Percentiles rank a stretch among this genome's conserved stretches.
These are phyloP conservation scores for Scopus umbretta DNA, from an alignment of 2,113 vertebrate genomes.

Conservation along the genomic window DNA sequence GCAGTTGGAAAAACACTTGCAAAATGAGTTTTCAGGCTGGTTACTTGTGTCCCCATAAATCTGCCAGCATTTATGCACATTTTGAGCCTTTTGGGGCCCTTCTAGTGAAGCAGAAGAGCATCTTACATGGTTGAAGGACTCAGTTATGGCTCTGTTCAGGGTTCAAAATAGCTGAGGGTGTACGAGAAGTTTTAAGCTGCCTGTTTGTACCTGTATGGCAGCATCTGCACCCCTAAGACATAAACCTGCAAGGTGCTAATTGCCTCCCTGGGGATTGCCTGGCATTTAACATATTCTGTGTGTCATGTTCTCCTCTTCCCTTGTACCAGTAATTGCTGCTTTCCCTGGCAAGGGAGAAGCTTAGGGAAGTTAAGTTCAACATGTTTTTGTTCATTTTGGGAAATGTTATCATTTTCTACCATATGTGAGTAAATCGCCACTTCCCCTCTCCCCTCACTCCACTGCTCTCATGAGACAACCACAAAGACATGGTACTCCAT, in stretches of 20 bases:
- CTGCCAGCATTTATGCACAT: slow-evolving; percentile 2
- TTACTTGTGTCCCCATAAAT: slow-evolving; percentile 5
- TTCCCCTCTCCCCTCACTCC: neutral
- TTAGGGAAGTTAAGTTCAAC: neutral
- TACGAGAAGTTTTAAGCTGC: neutral
- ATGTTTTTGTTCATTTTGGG: neutral
- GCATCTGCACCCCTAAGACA: neutral
- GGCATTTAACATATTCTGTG: neutral
- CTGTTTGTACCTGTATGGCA: neutral
- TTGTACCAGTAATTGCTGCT: slow-evolving; percentile 11
- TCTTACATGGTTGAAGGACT: neutral
- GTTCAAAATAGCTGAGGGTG: neutral
- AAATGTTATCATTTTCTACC: neutral
- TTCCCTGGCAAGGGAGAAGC: neutral
- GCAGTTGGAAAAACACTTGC: neutral
- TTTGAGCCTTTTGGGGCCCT: neutral
- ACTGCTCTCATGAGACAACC: neutral
- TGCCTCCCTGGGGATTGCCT: slow-evolving; percentile 21
- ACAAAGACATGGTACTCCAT: neutral
- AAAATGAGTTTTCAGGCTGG: neutral
- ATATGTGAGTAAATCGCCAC: neutral
- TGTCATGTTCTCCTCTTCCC: neutral
- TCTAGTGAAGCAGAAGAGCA: neutral
- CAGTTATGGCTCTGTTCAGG: neutral
- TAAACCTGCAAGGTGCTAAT: slow-evolving; percentile 43